These are phyloP conservation scores for Oopsacas minuta DNA, from an alignment of 37 sponge, comb jelly and placozoan species.

Conservation along the genomic window DNA sequence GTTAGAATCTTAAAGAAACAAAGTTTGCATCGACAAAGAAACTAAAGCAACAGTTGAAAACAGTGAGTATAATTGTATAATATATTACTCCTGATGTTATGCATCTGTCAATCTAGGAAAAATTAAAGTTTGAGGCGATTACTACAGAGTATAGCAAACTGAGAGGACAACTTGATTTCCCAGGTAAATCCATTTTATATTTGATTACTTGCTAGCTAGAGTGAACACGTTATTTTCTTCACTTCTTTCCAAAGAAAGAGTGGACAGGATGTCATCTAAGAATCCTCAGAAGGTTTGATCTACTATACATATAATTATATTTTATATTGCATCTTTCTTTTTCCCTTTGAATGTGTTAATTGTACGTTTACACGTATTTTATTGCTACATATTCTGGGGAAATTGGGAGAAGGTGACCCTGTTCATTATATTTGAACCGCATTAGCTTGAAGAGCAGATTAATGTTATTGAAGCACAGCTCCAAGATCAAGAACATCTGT, in stretches of 20 bases:
- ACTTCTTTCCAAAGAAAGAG: conserved; percentile 16
- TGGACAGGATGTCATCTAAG: neutral
- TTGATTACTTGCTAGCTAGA: neutral
- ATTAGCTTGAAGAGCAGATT: neutral
- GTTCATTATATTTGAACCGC: neutral
- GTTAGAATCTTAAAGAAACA: neutral
- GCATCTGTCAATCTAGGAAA: neutral
- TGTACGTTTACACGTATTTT: too few species aligned
- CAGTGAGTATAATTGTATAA: neutral
- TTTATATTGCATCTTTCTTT: neutral
- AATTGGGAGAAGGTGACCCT: too few species aligned
- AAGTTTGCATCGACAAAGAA: neutral
- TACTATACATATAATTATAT: neutral
- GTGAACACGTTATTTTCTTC: neutral
- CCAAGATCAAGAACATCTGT: neutral
- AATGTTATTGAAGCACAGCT: neutral
- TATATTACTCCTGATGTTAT: neutral
- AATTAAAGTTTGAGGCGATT: neutral
- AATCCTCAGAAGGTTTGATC: neutral
- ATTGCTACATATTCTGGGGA: too few species aligned
- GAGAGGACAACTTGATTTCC: neutral
- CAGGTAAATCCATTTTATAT: neutral
- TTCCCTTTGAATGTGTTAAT: too few species aligned
- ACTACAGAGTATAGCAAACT: neutral
- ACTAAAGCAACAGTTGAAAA: neutral